Conservation (phyloP, 2,797 vertebrate genomes). For the Lutjanus campechanus region DNA sequence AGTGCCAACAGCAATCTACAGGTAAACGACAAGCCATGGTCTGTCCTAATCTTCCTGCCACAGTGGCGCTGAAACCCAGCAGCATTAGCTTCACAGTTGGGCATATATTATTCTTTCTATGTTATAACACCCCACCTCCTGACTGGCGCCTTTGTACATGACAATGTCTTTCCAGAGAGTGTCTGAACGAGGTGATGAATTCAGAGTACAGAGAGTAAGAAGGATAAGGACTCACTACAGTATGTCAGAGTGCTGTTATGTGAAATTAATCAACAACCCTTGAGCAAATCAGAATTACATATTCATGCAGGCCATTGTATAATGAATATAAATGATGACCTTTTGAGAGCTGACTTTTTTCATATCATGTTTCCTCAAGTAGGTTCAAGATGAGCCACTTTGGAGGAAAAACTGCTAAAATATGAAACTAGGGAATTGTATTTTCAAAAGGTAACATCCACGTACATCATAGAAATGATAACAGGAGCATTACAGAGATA, state of each 20-base stretch:
- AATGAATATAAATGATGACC: slow-evolving; percentile 77
- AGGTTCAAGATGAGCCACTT: slow-evolving; percentile 47
- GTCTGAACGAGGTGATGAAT: slow-evolving; percentile 16
- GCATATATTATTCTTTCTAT: neutral
- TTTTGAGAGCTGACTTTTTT: slow-evolving; percentile 57
- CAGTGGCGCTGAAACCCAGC: neutral
- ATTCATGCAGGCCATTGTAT: slow-evolving; percentile 65
- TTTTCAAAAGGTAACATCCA: slow-evolving; percentile 12
- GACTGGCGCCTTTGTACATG: neutral
- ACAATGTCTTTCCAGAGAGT: neutral
- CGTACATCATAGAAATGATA: slow-evolving; percentile 4
- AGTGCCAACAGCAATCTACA: neutral
- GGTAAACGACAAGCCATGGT: neutral
- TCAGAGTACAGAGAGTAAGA: slow-evolving; percentile 21
- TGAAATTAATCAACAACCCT: slow-evolving; percentile 75
- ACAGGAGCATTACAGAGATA: neutral
- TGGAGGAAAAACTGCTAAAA: slow-evolving; percentile 24
- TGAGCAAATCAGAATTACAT: slow-evolving; percentile 66
- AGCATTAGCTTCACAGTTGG: neutral
- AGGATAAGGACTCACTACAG: slow-evolving; percentile 24
- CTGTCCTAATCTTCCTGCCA: neutral
- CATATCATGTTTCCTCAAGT: slow-evolving; percentile 46
- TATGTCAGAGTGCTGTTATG: slow-evolving; percentile 52
- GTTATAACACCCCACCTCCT: neutral
- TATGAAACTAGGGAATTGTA: slow-evolving; percentile 17